A percentile compares a stretch with the other conserved stretches of the same genome.
Conservation (phyloP, 2,888 invertebrate genomes). For the Oxyscelio sp. region DNA sequence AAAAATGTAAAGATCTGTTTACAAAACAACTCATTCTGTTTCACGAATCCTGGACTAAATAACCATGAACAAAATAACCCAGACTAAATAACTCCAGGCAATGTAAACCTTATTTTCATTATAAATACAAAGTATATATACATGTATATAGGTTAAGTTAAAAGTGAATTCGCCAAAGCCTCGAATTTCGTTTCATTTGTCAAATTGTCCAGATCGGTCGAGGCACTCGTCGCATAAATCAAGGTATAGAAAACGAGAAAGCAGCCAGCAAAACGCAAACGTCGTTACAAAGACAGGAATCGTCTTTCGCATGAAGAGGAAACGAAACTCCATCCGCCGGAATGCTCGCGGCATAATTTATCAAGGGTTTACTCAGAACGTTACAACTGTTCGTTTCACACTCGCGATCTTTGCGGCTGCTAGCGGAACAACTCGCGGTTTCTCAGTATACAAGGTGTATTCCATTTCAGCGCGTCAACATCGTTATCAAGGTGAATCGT, state of each 20-base stretch:
- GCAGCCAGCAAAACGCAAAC: conserved; percentile 53
- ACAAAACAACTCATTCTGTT: no score
- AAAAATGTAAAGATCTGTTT: no score
- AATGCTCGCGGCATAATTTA: conserved; percentile 80
- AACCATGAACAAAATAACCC: no score
- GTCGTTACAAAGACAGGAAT: conserved; percentile 54
- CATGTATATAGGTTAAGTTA: conserved; percentile 14
- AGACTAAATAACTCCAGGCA: no score
- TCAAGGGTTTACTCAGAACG: conserved; percentile 74
- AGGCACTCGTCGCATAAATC: conserved; percentile 68
- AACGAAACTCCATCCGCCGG: conserved; percentile 71
- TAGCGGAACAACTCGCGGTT: conserved; percentile 69
- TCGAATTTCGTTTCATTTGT: conserved; percentile 45
- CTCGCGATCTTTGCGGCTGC: conserved; percentile 65
- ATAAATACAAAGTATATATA: no score
- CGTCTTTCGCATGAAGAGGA: conserved; percentile 56
- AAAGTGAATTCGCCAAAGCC: conserved; percentile 26
- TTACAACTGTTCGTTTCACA: conserved; percentile 75
- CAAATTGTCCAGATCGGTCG: conserved; percentile 46
- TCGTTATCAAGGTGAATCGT: conserved; percentile 68
- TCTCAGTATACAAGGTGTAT: conserved; percentile 65
- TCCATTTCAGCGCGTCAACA: conserved; percentile 65
- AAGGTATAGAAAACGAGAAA: conserved; percentile 48
- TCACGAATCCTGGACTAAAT: no score
- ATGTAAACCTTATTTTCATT: no score